Base-by-base conservation (phyloP, 2,888 invertebrate genomes). In the Eubasilissa splendida region DNA sequence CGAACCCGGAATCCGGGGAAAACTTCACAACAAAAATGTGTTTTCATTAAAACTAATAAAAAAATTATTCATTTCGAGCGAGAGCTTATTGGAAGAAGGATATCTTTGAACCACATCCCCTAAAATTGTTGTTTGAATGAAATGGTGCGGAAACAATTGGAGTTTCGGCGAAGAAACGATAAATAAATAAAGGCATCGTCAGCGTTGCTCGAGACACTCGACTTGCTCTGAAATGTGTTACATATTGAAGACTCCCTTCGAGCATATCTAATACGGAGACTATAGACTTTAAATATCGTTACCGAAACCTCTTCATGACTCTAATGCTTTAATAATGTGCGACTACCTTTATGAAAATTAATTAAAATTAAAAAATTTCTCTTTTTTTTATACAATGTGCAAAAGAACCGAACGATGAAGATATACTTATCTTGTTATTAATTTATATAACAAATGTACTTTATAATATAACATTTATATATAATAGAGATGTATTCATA, bases 121-220 rank as follows among this genome's bases (percentile, higher is more conserved):
- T 31, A 53, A 71, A 53, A 14, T 71, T 71, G 53, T 71, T 71
- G 77, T 77, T 77, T 68, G 77, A 77, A 77, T 58, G 56, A 77
- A 77, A 68, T 77, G 68, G 58, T 22, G 68, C 52, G 77, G 77
- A 77, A 77, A 52, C 33, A 54, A 77, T 77, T 42, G 50, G 50
- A 58, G 77, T 77, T 77, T 59, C 22, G 8, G 11, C 42, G 8
- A 14, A 59, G 52, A 58, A 60, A 50, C 70, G 42, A n/a, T 70
- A 52, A 56, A 77, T 59, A 70, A 70, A 77, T 56, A 73, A 73
- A 58, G 8, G 9, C 33, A 54, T 73, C 71, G 58, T 73, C 33
- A 73, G 56, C 71, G 56, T 33, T 54, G 22, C 31, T 54, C 56
- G 31, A n/a, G 58, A 58, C n/a, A 58, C n/a, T 58, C 52, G n/a